Percentiles rank a stretch among this genome's conserved stretches.
Evolutionary conservation across 2,113 vertebrate genomes (phyloP).

Genomic region (Myotis davidii): DNA sequence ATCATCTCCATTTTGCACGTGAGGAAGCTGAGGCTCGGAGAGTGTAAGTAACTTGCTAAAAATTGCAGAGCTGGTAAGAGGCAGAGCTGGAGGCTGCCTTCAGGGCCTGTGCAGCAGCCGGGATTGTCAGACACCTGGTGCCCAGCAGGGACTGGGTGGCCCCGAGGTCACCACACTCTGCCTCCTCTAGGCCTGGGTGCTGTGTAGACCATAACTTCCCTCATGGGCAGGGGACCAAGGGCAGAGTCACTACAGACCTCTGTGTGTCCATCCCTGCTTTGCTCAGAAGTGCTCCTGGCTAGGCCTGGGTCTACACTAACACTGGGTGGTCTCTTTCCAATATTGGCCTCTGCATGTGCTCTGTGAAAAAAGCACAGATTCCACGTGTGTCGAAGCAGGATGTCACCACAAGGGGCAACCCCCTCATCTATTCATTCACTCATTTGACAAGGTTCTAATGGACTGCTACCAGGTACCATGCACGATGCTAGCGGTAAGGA

Average conservation of each 20-base stretch:
- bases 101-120: not conserved
- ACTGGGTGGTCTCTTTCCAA: not conserved
- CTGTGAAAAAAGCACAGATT: not conserved
- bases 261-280: not conserved
- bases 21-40: constrained; percentile 4
- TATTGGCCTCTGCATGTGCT: not conserved
- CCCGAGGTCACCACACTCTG: not conserved
- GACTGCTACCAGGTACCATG: not conserved
- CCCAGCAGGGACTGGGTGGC: not conserved
- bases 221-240: fast-evolving
- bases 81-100: not conserved
- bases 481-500: not conserved
- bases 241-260: not conserved
- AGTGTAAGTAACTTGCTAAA: not conserved
- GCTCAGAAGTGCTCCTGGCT: not conserved
- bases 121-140: not conserved
- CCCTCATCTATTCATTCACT: not conserved
- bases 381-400: not conserved
- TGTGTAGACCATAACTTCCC: not conserved
- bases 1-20: not conserved
- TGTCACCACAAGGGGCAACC: too few species aligned
- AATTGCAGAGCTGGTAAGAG: not conserved
- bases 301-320: not conserved
- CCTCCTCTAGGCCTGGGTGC: not conserved
- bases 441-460: not conserved